These are phyloP conservation scores for Lithophane socia DNA, from an alignment of 2,888 invertebrate species.

Conservation along the genomic window DNA sequence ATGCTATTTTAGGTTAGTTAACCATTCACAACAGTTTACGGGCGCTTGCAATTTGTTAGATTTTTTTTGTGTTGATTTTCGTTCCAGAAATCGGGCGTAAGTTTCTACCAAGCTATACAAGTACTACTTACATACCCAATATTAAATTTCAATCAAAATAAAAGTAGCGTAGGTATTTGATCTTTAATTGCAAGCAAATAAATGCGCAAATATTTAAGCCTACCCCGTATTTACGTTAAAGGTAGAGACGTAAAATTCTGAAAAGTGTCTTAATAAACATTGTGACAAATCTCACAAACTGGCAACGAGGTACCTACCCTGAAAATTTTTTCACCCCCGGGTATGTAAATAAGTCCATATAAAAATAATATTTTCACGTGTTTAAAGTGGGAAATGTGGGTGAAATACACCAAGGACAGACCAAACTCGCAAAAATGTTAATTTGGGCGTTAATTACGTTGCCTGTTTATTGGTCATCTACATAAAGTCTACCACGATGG, in stretches of 20 bases:
- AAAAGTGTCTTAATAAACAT: constrained; percentile 38
- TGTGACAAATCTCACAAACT: constrained; percentile 28
- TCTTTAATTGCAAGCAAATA: neutral
- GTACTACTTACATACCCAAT: neutral
- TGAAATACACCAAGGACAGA: neutral
- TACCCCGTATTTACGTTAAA: constrained; percentile 8
- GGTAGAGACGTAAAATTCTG: neutral
- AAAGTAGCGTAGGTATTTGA: constrained; percentile 9
- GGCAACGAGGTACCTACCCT: neutral
- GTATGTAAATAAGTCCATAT: constrained; percentile 30
- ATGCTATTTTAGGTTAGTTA: neutral
- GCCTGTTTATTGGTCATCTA: neutral
- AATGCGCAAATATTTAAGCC: constrained; percentile 21
- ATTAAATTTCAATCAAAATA: neutral
- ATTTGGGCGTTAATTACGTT: constrained; percentile 18
- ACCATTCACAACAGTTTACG: neutral
- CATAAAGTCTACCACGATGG: too few relatives aligned
- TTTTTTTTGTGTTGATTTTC: neutral
- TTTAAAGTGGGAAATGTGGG: constrained; percentile 10
- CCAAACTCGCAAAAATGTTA: neutral
- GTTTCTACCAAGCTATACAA: too few relatives aligned
- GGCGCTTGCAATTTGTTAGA: neutral
- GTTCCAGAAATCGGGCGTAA: neutral
- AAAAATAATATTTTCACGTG: constrained; percentile 27
- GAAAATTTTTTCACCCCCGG: constrained; percentile 34